Evolutionary conservation across 2,888 invertebrate species (phyloP), one percentile per base, ranked within the genome.

Genomic region (Plagodis pulveraria): DNA sequence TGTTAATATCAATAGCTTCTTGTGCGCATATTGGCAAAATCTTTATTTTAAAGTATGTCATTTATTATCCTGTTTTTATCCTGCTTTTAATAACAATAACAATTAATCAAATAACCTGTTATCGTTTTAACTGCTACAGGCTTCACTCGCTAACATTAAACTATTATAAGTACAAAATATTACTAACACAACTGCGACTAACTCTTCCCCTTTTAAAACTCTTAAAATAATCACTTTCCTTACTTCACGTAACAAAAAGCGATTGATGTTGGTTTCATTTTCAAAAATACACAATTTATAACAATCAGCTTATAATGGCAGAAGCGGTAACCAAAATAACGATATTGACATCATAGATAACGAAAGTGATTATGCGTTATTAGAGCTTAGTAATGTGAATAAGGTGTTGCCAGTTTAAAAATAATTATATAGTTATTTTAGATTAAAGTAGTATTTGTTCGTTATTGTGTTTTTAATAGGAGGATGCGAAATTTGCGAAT

Each of bases 201-300:
- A 61, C 53, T 63, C 53, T 36, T 47, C 56, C 49, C 46, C 44
- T 43, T 51, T 47, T 52, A 7, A 33, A 52, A 56, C 55, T 52
- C 49, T 54, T 48, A 62, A 66, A 72, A 82, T 87, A 86, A 87
- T 88, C 87, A 87, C 88, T 88, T 88, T 87, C 84, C 69, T 81
- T 78, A 73, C 59, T 54, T 50, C 43, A 56, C 67, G 46, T 58
- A 62, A 70, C 62, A 63, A 41, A 65, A 54, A 66, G 56, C 56
- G 49, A 44, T 50, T 42, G 12, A 55, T 47, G 57, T 62, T 71
- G 68, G 86, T 85, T 88, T 89, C 88, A 89, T 89, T 89, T 87
- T 89, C 89, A 87, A 88, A 87, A 71, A 61, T 42, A 50, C 58
- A 60, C 56, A 22, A 42, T 12, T n/a, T 41, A 6, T n/a, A 41